Evolutionary conservation across 2,888 invertebrate species (phyloP).

Genomic region (Caenorhabditis sinica): DNA sequence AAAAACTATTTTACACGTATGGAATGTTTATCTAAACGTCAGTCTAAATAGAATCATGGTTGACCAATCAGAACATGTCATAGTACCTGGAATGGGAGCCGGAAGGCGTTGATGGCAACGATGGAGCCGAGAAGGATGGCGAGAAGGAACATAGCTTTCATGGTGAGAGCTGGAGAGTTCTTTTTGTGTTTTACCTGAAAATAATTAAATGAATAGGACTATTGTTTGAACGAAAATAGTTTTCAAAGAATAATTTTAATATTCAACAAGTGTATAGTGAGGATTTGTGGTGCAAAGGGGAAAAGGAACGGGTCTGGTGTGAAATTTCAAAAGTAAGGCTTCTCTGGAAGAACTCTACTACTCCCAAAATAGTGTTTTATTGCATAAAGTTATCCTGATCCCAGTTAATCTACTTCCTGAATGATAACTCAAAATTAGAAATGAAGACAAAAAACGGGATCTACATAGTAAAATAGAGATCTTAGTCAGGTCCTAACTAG

Average conservation of each 20-base stretch:
- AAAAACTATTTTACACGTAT: conserved; percentile 29
- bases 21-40: neutral
- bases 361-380: conserved; percentile 16
- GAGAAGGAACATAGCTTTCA: conserved; percentile 40
- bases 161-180: conserved; percentile 37
- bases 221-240: neutral
- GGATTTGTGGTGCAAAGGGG: neutral
- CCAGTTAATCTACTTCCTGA: conserved; percentile 9
- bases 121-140: conserved; percentile 45
- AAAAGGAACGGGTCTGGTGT: conserved; percentile 3
- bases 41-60: neutral
- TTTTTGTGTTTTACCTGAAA: conserved; percentile 45
- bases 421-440: neutral
- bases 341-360: neutral
- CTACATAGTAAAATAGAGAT: neutral
- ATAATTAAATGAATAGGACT: neutral
- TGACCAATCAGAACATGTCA: neutral
- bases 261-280: neutral
- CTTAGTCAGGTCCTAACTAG: conserved; percentile 3
- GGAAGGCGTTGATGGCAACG: conserved; percentile 42
- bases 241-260: neutral
- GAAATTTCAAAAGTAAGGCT: neutral
- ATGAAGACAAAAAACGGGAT: neutral
- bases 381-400: neutral
- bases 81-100: conserved; percentile 55